These are phyloP conservation scores for Pharmacophagus antenor DNA, from an alignment of 2,888 invertebrate species.

Conservation along the genomic window DNA sequence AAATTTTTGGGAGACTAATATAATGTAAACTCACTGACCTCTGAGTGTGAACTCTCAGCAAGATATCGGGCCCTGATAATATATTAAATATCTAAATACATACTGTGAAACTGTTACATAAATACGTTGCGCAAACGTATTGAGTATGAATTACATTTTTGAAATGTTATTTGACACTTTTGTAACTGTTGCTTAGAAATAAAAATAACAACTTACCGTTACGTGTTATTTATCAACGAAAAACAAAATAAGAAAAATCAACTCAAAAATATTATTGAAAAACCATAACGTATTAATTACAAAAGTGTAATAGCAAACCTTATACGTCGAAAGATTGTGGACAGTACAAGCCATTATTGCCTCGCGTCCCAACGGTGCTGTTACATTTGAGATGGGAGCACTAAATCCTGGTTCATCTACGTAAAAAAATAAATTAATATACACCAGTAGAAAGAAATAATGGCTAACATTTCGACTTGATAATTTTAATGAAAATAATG, in stretches of 20 bases:
- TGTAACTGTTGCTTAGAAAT: too few relatives aligned
- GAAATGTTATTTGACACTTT: too few relatives aligned
- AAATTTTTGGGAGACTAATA: too few relatives aligned
- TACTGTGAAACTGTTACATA: neutral
- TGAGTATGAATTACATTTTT: too few relatives aligned
- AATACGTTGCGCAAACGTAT: neutral
- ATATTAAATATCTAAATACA: neutral
- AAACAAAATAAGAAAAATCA: too few relatives aligned
- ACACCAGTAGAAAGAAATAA: neutral
- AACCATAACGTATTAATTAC: neutral
- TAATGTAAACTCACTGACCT: too few relatives aligned
- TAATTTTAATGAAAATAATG: neutral
- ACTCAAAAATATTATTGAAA: too few relatives aligned
- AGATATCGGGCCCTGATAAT: too few relatives aligned
- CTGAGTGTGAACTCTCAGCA: too few relatives aligned
- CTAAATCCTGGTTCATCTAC: slow-evolving; percentile 90
- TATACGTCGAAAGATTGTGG: slow-evolving; percentile 89
- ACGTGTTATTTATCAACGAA: too few relatives aligned
- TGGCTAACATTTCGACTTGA: neutral
- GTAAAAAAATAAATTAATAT: slow-evolving; percentile 13
- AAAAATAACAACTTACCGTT: too few relatives aligned
- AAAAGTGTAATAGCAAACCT: slow-evolving; percentile 77
- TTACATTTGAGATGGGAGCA: slow-evolving; percentile 90
- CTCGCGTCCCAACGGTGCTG: slow-evolving; percentile 91
- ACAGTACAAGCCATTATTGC: slow-evolving; percentile 90